Evolutionary conservation across 2,888 invertebrate species (phyloP), one percentile per base, ranked within the genome.

Genomic region (Sturmia bella): DNA sequence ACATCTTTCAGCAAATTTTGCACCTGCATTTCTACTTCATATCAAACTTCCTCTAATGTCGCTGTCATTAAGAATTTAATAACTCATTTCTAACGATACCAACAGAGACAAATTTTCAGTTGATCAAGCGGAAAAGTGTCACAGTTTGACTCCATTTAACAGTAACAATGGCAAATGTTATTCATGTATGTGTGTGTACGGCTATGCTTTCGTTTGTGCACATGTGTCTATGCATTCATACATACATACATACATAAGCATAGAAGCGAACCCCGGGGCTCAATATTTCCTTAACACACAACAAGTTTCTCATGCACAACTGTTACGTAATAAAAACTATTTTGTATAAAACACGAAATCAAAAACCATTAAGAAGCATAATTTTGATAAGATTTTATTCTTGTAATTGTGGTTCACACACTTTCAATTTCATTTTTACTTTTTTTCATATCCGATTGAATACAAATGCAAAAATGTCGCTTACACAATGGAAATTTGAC

Each of bases 91-190:
- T 54, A 27, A 5, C 41, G 39, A 15, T 56, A 6, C 13, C 13
- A 50, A 32, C 32, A 41, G 24, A 48, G 70, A 24, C 41, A 50
- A 24, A 59, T n/a, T 69, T 61, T 45, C 52, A 77, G 27, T 63
- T 48, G 39, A 48, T 54, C 54, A 70, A 77, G 69, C 63, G 56
- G 69, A 69, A 63, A 70, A 70, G 69, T 69, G 54, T 69, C 54
- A 41, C 54, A 63, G 17, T 54, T 43, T 15, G 41, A 27, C 41
- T 61, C 3, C 17, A 57, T 63, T 12, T 27, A 61, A 11, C 24
- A 41, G 27, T 27, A 27, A 27, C 27, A 27, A 27, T 27, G 27
- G 27, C 27, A 4, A 3, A 27, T 6, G 6, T 27, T 27, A 6
- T 27, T 4, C 3, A 27, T 27, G 27, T 6, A 27, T 27, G 27